These are phyloP conservation scores for Eublepharis macularius DNA, from an alignment of 2,113 vertebrate genomes.

Conservation along the genomic window DNA sequence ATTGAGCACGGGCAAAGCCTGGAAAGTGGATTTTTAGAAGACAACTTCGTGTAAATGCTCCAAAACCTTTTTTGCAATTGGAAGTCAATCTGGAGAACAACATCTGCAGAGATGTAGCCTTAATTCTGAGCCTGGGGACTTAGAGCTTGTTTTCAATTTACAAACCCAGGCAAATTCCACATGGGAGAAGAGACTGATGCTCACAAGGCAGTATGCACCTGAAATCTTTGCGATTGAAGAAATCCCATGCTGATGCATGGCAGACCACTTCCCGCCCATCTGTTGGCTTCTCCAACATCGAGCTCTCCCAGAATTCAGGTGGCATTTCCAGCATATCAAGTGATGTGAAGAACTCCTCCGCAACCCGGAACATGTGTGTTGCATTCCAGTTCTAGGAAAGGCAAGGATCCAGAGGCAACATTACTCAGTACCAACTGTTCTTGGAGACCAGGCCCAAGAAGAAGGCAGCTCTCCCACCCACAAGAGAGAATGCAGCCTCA, in stretches of 20 bases:
- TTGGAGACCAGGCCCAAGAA: background rate
- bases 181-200: too few species aligned
- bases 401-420: background rate
- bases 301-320: conserved; percentile 85
- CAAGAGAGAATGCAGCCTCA: background rate
- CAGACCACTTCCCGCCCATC: conserved; percentile 91
- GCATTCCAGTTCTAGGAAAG: conserved; percentile 85
- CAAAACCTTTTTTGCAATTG: too few species aligned
- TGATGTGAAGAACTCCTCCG: conserved; percentile 92
- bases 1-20: too few species aligned
- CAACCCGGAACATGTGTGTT: conserved; percentile 86
- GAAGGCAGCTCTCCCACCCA: background rate
- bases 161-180: background rate
- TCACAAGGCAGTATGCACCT: conserved; percentile 75
- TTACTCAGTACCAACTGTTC: background rate
- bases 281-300: conserved; percentile 91
- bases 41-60: too few species aligned
- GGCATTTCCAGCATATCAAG: conserved; percentile 88
- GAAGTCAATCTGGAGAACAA: too few species aligned
- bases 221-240: conserved; percentile 97
- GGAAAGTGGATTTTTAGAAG: too few species aligned
- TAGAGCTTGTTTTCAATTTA: background rate
- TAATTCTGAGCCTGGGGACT: background rate
- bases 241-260: conserved; percentile 97
- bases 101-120: background rate